Evolutionary conservation across 2,888 invertebrate genomes (phyloP).

Genomic region (Panzeria rudis): DNA sequence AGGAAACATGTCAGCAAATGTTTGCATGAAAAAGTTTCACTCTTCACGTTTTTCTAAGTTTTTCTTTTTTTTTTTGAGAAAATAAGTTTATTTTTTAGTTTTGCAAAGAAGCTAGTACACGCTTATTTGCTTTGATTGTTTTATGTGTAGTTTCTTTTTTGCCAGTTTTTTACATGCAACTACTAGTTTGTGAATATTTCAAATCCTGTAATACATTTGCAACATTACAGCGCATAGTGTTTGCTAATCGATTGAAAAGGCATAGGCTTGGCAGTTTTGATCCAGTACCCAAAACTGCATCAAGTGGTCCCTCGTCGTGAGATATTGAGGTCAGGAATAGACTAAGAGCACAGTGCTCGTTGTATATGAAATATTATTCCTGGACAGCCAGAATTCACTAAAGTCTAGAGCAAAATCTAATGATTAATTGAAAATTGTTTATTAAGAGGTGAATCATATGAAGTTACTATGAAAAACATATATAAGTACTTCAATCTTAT

Average conservation of each 20-base stretch:
- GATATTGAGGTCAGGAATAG: too few species aligned
- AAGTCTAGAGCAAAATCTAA: too few species aligned
- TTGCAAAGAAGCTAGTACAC: slow-evolving; percentile 30
- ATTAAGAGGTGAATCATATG: too few species aligned
- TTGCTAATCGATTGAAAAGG: background rate
- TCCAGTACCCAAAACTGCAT: too few species aligned
- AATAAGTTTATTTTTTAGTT: slow-evolving; percentile 47
- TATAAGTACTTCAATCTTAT: too few species aligned
- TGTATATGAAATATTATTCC: too few species aligned
- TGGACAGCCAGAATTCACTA: too few species aligned
- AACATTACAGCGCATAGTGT: background rate
- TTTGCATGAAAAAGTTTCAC: slow-evolving; percentile 69
- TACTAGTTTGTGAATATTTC: slow-evolving; percentile 10
- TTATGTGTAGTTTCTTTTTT: slow-evolving; percentile 27
- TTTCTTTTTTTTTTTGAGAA: slow-evolving; percentile 10
- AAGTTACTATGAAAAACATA: too few species aligned
- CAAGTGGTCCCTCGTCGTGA: too few species aligned
- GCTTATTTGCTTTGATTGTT: slow-evolving; percentile 53
- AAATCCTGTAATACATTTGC: slow-evolving; percentile 13
- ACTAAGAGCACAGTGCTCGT: too few species aligned
- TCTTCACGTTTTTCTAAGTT: slow-evolving; percentile 58
- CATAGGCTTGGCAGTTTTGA: too few species aligned
- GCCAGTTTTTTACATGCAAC: background rate
- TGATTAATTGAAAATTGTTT: too few species aligned
- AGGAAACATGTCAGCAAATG: slow-evolving; percentile 70